Evolutionary conservation across 2,113 vertebrate genomes (phyloP).

Genomic region (Taurulus bubalis): DNA sequence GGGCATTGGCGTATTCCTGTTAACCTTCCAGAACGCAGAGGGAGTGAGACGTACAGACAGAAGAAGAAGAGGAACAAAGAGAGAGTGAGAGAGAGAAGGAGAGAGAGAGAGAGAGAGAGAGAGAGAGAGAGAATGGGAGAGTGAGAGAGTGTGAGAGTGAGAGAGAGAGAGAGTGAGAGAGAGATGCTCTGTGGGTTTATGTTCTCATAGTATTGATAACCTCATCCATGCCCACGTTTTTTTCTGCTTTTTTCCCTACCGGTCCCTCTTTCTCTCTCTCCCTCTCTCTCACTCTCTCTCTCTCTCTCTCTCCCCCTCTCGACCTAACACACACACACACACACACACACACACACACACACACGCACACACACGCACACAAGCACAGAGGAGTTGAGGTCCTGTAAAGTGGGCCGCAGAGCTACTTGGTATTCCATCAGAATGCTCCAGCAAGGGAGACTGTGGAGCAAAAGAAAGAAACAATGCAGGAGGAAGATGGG

Average conservation of each 20-base stretch:
- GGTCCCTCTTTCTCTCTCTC: slow-evolving; percentile 13
- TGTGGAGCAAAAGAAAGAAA: slow-evolving; percentile 61
- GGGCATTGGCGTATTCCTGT: slow-evolving; percentile 39
- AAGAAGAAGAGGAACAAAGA: slow-evolving; percentile 47
- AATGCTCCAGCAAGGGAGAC: slow-evolving; percentile 64
- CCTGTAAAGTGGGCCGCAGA: slow-evolving; percentile 78
- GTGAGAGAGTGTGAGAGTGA: slow-evolving; percentile 27
- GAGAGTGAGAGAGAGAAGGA: slow-evolving; percentile 49
- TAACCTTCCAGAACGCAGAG: slow-evolving; percentile 51
- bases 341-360: slow-evolving; percentile 42
- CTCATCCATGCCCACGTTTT: slow-evolving; percentile 48
- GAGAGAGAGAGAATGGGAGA: slow-evolving; percentile 18
- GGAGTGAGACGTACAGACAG: slow-evolving; percentile 34
- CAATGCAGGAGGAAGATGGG: slow-evolving; percentile 61
- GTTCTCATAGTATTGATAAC: slow-evolving; percentile 62
- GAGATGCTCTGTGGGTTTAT: slow-evolving; percentile 47
- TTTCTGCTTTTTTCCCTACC: slow-evolving; percentile 13
- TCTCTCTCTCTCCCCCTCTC: too few species aligned
- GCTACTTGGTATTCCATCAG: slow-evolving; percentile 82
- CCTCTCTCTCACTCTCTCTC: neutral
- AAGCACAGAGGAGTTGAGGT: slow-evolving; percentile 54
- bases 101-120: slow-evolving; percentile 31
- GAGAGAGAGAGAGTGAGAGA: slow-evolving; percentile 23
- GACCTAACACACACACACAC: slow-evolving; percentile 23
- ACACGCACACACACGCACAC: slow-evolving; percentile 26